phyloP scores from a whole-genome alignment of 2,888 invertebrate genomes.

The Eilema griseolum region DNA sequence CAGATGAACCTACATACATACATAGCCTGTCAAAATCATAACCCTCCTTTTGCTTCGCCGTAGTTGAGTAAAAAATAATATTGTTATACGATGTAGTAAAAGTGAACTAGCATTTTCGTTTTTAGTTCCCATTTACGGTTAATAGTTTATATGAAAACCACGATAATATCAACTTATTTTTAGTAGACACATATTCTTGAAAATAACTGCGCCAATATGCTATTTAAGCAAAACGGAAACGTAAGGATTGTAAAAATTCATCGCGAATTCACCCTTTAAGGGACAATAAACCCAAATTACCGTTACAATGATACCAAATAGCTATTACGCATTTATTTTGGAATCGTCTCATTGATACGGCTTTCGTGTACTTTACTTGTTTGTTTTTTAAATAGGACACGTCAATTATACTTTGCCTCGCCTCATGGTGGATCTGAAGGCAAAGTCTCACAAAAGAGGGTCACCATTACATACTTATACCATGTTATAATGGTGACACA shows the following conservation, averaged over 20 bases:
- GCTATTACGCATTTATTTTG: slow-evolving; percentile 8
- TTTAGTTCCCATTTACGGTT: neutral
- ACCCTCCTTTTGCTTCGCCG: no score
- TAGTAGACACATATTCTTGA: neutral
- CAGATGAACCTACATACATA: no score
- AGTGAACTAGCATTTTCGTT: no score
- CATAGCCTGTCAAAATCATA: no score
- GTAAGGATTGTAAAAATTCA: slow-evolving; percentile 8
- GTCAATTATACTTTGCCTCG: no score
- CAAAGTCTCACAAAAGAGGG: no score
- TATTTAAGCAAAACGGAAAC: neutral
- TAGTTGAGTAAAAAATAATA: no score
- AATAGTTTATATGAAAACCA: neutral
- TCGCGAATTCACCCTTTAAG: slow-evolving; percentile 12
- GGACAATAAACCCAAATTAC: slow-evolving; percentile 17
- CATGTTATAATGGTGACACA: no score
- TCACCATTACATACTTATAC: no score
- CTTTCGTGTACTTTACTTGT: neutral
- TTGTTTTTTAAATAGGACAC: no score
- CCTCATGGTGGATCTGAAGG: no score
- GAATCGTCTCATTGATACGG: slow-evolving; percentile 7
- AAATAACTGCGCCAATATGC: neutral
- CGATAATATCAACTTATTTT: neutral
- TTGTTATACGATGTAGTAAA: no score
- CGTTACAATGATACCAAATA: slow-evolving; percentile 9